These are phyloP conservation scores for Onychostruthus taczanowskii DNA, from an alignment of 2,113 vertebrate species.

Conservation along the genomic window DNA sequence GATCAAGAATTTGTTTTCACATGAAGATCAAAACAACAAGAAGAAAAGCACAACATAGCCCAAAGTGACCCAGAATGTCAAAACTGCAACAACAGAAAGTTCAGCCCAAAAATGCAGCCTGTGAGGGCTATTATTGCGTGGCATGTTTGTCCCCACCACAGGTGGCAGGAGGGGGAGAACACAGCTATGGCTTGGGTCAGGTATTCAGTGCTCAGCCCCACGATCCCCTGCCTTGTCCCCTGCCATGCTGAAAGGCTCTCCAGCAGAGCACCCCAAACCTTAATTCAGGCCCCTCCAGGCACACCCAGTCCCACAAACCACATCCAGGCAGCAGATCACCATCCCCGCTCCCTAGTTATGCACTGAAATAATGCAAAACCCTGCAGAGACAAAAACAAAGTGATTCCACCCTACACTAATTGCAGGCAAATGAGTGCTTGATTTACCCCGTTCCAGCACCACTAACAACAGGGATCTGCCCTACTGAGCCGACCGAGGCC, in stretches of 20 bases:
- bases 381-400: neutral
- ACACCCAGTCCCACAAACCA: neutral
- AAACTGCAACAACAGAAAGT: slow-evolving; percentile 36
- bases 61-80: neutral
- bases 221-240: neutral
- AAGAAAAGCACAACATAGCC: slow-evolving; percentile 52
- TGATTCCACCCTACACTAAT: neutral
- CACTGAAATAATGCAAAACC: neutral
- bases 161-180: neutral
- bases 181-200: neutral
- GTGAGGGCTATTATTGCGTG: neutral
- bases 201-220: neutral
- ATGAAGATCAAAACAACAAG: slow-evolving; percentile 48
- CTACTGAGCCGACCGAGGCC: neutral
- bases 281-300: neutral
- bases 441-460: fast-evolving
- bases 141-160: neutral
- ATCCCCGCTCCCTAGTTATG: neutral
- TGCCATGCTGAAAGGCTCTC: neutral
- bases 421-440: neutral
- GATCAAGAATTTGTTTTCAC: slow-evolving; percentile 46
- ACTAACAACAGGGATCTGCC: fast-evolving
- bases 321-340: neutral
- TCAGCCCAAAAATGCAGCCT: slow-evolving; percentile 31
- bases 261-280: neutral